phyloP scores from a whole-genome alignment of 2,113 vertebrate species.

The Perognathus longimembris region DNA sequence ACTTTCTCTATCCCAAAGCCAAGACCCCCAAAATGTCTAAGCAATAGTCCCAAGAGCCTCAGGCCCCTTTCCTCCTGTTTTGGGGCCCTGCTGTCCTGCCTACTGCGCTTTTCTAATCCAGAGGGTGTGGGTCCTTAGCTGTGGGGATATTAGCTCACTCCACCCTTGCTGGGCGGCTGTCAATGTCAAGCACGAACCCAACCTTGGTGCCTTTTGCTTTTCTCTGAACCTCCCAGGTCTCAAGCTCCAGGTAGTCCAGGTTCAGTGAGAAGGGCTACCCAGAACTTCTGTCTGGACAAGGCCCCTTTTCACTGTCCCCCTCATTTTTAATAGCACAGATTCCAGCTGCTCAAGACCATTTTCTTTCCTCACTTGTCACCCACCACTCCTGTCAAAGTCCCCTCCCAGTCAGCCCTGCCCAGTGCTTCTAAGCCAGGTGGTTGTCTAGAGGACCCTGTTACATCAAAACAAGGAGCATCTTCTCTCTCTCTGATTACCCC shows the following conservation, averaged over 20 bases:
- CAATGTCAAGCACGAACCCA: slow-evolving; percentile 63
- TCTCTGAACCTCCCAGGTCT: not conserved
- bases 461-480: slow-evolving; percentile 41
- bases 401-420: slow-evolving; percentile 68
- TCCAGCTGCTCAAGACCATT: slow-evolving; percentile 29
- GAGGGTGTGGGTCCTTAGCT: slow-evolving; percentile 31
- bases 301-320: slow-evolving; percentile 39
- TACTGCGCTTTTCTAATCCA: slow-evolving; percentile 25
- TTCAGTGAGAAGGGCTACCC: slow-evolving; percentile 16
- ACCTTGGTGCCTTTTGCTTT: slow-evolving; percentile 39
- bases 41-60: not conserved
- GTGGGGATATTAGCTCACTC: slow-evolving; percentile 10
- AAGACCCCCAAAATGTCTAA: slow-evolving; percentile 56
- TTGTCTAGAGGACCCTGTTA: slow-evolving; percentile 49
- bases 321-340: slow-evolving; percentile 21
- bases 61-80: not conserved
- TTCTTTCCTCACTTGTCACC: slow-evolving; percentile 47
- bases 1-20: slow-evolving; percentile 6
- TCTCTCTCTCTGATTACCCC: not conserved
- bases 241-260: not conserved
- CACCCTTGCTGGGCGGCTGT: slow-evolving; percentile 12
- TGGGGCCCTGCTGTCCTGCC: not conserved
- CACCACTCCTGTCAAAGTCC: slow-evolving; percentile 65
- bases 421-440: slow-evolving; percentile 55
- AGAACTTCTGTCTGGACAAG: slow-evolving; percentile 33